These are phyloP conservation scores for Hyaena hyaena DNA, from an alignment of 2,113 vertebrate genomes.

Conservation along the genomic window DNA sequence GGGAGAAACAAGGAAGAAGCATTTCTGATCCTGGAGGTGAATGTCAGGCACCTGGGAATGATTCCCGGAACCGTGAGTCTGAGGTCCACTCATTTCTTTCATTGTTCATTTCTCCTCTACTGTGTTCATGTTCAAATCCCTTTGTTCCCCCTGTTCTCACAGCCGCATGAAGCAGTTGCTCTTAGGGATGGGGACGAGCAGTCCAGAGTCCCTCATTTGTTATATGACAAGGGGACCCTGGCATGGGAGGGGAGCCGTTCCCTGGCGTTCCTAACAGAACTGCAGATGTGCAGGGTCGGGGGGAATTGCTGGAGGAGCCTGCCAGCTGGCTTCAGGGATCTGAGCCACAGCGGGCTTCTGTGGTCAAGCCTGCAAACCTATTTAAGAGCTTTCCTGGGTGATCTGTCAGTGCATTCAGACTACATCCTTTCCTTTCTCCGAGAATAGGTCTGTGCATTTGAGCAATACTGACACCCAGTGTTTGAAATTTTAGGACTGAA, in stretches of 20 bases:
- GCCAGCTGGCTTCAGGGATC: not conserved
- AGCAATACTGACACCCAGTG: slow-evolving; percentile 84
- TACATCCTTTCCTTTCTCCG: not conserved
- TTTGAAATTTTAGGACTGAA: not conserved
- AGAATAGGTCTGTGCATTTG: slow-evolving; percentile 39
- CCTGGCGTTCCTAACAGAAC: not conserved
- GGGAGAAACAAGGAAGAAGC: not conserved
- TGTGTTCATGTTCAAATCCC: not conserved
- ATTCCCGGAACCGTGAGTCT: not conserved
- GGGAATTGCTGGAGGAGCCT: not conserved
- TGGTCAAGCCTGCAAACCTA: rapidly evolving
- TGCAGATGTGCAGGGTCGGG: not conserved
- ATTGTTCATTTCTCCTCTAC: not conserved
- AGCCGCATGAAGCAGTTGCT: not conserved
- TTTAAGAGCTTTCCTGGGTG: not conserved
- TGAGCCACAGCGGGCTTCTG: not conserved
- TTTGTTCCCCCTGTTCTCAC: not conserved
- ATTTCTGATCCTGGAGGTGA: not conserved
- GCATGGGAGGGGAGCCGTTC: not conserved
- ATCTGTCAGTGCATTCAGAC: rapidly evolving
- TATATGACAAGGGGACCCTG: not conserved
- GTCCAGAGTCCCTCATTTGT: not conserved
- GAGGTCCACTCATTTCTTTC: not conserved
- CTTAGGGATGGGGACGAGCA: not conserved
- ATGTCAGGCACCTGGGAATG: not conserved